Conservation (phyloP, 2,888 invertebrate species). For the Mythimna lalbum region DNA sequence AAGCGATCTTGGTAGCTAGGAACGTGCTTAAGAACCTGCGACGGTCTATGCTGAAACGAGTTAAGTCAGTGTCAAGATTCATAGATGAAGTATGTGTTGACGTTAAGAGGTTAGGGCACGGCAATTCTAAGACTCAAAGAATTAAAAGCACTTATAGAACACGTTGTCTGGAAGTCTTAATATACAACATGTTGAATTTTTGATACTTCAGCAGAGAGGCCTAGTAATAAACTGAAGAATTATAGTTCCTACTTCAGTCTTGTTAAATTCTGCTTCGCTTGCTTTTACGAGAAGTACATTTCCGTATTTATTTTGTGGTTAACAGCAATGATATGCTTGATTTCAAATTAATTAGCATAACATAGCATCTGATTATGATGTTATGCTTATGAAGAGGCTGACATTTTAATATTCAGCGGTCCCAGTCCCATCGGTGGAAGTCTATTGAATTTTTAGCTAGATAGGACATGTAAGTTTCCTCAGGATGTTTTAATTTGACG, state of each 20-base stretch:
- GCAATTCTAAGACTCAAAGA: slow-evolving; percentile 21
- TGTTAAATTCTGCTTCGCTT: slow-evolving; percentile 40
- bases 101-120: slow-evolving; percentile 31
- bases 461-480: no score
- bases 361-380: no score
- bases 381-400: no score
- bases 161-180: slow-evolving; percentile 16
- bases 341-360: not conserved
- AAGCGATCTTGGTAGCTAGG: slow-evolving; percentile 63
- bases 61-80: slow-evolving; percentile 65
- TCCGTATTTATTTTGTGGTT: slow-evolving; percentile 25
- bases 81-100: slow-evolving; percentile 54
- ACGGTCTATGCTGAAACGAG: slow-evolving; percentile 62
- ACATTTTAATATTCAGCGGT: no score
- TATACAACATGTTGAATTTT: slow-evolving; percentile 20
- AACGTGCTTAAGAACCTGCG: slow-evolving; percentile 76
- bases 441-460: no score
- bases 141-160: slow-evolving; percentile 18
- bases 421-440: no score
- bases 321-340: not conserved
- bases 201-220: slow-evolving; percentile 33
- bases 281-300: slow-evolving; percentile 34
- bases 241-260: slow-evolving; percentile 26
- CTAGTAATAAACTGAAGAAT: slow-evolving; percentile 53
- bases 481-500: no score